phyloP scores from a whole-genome alignment of 2,888 invertebrate species.

The Phengaris alcon region DNA sequence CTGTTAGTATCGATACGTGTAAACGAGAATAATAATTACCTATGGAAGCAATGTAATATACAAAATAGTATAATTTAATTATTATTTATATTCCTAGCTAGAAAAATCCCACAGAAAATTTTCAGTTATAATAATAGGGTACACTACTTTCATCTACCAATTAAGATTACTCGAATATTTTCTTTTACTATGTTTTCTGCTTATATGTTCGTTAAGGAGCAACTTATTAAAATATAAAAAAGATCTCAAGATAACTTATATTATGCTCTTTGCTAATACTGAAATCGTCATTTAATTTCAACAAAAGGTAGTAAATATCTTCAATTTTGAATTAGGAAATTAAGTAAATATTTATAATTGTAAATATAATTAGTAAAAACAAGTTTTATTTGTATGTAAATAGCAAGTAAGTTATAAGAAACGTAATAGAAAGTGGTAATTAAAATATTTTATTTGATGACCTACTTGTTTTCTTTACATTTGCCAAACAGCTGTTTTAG shows the following conservation, averaged over 20 bases:
- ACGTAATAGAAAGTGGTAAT: neutral
- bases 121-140: too few species aligned
- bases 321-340: neutral
- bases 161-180: too few species aligned
- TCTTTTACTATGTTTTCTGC: too few species aligned
- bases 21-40: too few species aligned
- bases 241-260: neutral
- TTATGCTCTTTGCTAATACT: neutral
- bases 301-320: neutral
- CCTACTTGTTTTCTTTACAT: neutral
- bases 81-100: too few species aligned
- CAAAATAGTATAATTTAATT: too few species aligned
- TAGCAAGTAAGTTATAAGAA: neutral
- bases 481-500: neutral
- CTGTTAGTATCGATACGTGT: too few species aligned
- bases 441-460: neutral
- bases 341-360: neutral
- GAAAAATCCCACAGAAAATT: too few species aligned
- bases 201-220: too few species aligned
- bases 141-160: too few species aligned
- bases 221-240: too few species aligned
- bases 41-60: too few species aligned
- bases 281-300: neutral
- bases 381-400: neutral
- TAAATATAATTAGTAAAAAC: slow-evolving; percentile 1